Percentiles rank a stretch among this genome's conserved stretches.
Evolutionary conservation across 2,797 vertebrate genomes (phyloP).

Genomic region (Agapornis canus): DNA sequence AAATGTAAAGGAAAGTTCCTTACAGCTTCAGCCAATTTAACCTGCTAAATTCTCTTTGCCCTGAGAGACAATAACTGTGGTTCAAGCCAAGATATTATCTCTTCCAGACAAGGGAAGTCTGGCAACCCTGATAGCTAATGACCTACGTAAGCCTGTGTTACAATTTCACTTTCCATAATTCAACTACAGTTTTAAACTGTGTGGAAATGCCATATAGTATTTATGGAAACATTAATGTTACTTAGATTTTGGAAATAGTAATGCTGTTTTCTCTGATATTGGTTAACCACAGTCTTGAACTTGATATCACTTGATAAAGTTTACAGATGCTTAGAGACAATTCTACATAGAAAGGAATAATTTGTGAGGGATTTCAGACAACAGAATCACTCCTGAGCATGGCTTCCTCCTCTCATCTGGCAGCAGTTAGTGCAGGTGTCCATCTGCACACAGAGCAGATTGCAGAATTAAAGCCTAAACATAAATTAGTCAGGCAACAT

Average conservation of each 20-base stretch:
- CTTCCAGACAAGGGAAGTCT: conserved; percentile 60
- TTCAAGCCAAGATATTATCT: conserved; percentile 62
- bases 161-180: conserved; percentile 25
- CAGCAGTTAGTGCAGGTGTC: not conserved
- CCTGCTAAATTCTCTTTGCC: conserved; percentile 40
- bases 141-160: conserved; percentile 9
- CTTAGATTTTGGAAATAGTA: not conserved
- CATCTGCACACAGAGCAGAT: not conserved
- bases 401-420: not conserved
- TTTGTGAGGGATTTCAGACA: not conserved
- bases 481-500: not conserved
- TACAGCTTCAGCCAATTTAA: conserved; percentile 16
- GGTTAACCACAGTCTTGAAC: not conserved
- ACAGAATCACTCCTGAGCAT: not conserved
- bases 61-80: conserved; percentile 49
- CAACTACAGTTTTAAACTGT: not conserved
- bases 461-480: not conserved
- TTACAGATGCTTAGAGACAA: not conserved
- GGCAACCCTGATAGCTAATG: conserved; percentile 57
- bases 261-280: not conserved
- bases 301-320: not conserved
- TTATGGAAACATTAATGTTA: conserved; percentile 2
- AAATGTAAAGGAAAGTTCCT: conserved; percentile 36
- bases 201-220: conserved; percentile 9
- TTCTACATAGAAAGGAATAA: not conserved